Percentiles rank a stretch among this genome's conserved stretches.
Conservation (phyloP, 2,797 vertebrate genomes). For the Ctenochaetus hawaiiensis region DNA sequence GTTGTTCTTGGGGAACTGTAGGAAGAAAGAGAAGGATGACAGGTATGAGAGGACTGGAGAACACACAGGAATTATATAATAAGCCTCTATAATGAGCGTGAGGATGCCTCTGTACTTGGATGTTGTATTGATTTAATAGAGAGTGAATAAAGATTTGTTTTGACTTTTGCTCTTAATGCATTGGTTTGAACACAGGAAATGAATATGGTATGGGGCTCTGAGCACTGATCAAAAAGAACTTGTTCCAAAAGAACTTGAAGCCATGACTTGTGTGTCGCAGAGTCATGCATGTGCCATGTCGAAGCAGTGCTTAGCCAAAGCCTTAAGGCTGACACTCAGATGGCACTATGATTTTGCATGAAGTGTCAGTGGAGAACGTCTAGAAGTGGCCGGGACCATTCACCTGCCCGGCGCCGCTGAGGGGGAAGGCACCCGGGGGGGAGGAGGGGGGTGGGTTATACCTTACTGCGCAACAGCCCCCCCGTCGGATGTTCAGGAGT, state of each 20-base stretch:
- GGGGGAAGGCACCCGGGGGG: conserved; percentile 66
- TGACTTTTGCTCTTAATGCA: conserved; percentile 9
- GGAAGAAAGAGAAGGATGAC: conserved; percentile 57
- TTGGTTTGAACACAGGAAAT: conserved; percentile 26
- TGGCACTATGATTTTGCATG: conserved; percentile 58
- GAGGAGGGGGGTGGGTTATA: conserved; percentile 78
- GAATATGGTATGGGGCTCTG: conserved; percentile 44
- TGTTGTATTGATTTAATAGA: conserved; percentile 30
- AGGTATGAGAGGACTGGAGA: conserved; percentile 43
- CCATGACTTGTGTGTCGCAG: conserved; percentile 22
- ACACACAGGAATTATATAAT: conserved; percentile 33
- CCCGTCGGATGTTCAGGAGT: conserved; percentile 95
- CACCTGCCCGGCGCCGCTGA: conserved; percentile 80
- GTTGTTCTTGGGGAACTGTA: conserved; percentile 88
- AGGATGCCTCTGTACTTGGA: conserved; percentile 52
- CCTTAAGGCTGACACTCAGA: conserved; percentile 44
- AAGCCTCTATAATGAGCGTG: conserved; percentile 50
- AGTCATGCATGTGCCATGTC: conserved; percentile 47
- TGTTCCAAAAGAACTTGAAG: conserved; percentile 10
- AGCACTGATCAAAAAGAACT: conserved; percentile 9
- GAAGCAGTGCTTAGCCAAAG: conserved; percentile 24
- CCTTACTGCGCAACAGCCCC: conserved; percentile 96
- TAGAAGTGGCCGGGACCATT: conserved; percentile 73
- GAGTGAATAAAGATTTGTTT: conserved; percentile 14
- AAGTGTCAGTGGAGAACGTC: conserved; percentile 53